Base-by-base conservation (phyloP, 2,113 vertebrate species). In the Scopus umbretta region DNA sequence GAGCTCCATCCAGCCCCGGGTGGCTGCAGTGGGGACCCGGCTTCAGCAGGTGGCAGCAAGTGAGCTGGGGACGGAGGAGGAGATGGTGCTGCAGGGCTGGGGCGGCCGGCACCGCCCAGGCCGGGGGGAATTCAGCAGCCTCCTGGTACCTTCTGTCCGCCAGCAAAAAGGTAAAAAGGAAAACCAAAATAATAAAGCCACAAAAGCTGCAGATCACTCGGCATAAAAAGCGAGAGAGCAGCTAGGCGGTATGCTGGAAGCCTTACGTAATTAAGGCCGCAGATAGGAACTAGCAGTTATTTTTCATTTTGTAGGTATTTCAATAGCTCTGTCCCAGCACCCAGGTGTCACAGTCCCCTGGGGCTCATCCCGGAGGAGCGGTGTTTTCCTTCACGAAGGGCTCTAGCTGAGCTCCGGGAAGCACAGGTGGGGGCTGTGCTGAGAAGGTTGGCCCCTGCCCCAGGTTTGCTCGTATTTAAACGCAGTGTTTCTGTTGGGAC, bases 11-110 rank as follows among this genome's bases (percentile, higher is more conserved):
- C 40, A 12, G 40, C 40, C 40, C 40, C 40, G 40, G 40, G 40
- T 3, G 27, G 58, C 71, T 97, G 91, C 92, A 86, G 75, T 7
- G 59, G 65, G 47, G 45, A 4, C 5, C 21, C 16, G 30, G 5
- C 20, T 22, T 18, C 97, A 81, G 97, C 84, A 98, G 98, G 82
- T 43, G 97, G 98, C 97, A 92, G 94, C 93, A 87, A 80, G 49
- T 34, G 92, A 94, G 40, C 59, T n/a, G 2, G 56, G 30, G 61
- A 59, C 5, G 58, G 59, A 27, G 59, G 26, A 45, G 32, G 30
- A 45, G 74, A 42, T 19, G 32, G 9, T 40, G 34, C 27, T 10
- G 2, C 20, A 9, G 5, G 45, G 5, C 40, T 52, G 13, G 11
- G 40, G 19, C 59, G 26, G 21, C 3, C 3, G 25, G 9, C 34